These are phyloP conservation scores for Conomelus anceps DNA, from an alignment of 2,888 invertebrate genomes.

Conservation along the genomic window DNA sequence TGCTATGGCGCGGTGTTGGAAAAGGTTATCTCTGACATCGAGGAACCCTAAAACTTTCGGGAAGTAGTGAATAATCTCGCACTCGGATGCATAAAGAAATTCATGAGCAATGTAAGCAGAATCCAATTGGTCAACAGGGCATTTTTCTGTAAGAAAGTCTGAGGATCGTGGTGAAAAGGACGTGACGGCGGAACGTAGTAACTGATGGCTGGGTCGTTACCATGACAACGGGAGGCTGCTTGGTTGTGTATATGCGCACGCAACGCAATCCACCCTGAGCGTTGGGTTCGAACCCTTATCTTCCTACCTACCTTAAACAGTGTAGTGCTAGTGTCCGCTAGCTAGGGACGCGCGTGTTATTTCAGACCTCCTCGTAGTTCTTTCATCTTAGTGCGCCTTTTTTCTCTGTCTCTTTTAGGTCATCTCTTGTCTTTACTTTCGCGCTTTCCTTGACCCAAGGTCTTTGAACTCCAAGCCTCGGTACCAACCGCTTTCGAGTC, in stretches of 20 bases:
- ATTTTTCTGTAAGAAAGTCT: not conserved
- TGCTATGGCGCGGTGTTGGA: not conserved
- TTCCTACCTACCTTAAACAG: not conserved
- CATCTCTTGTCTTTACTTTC: not conserved
- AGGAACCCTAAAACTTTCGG: not conserved
- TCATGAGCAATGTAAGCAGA: not conserved
- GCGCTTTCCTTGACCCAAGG: not conserved
- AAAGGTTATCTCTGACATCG: not conserved
- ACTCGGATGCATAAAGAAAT: not conserved
- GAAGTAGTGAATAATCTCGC: not conserved
- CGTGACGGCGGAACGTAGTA: not conserved
- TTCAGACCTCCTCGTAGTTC: not conserved
- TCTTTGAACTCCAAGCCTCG: too few relatives aligned
- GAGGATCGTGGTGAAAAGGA: not conserved
- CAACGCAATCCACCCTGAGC: not conserved
- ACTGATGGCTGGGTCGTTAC: constrained; percentile 15
- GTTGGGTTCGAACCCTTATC: not conserved
- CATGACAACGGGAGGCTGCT: constrained; percentile 14
- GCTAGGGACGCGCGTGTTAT: not conserved
- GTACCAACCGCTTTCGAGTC: not conserved
- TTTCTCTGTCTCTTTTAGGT: not conserved
- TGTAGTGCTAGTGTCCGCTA: not conserved
- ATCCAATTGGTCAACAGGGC: not conserved
- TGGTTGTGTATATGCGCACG: constrained; percentile 8
- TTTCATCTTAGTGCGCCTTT: not conserved